Conservation (phyloP, 2,888 invertebrate genomes). For the Choreutis nemorana region DNA sequence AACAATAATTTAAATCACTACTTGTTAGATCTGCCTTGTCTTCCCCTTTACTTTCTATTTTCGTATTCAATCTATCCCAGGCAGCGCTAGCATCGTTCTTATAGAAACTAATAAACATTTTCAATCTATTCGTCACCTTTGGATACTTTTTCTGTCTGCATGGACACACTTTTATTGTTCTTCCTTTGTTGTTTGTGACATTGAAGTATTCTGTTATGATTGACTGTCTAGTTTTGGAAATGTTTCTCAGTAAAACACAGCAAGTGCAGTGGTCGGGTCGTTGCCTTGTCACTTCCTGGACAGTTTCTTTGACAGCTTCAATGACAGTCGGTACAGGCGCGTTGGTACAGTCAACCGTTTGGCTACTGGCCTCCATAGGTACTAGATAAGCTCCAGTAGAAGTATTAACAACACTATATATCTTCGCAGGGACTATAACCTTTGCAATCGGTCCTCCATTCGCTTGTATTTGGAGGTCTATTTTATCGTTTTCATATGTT, state of each 20-base stretch:
- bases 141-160: slow-evolving; percentile 29
- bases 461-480: too few species aligned
- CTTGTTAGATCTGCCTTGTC: neutral
- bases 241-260: slow-evolving; percentile 30
- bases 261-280: slow-evolving; percentile 38
- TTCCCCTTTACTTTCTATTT: neutral
- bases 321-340: too few species aligned
- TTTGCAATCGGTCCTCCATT: neutral
- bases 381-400: slow-evolving; percentile 23
- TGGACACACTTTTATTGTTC: slow-evolving; percentile 19
- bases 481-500: neutral
- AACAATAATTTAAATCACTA: too few species aligned
- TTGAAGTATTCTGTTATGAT: slow-evolving; percentile 39
- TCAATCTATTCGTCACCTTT: slow-evolving; percentile 33
- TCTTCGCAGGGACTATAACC: slow-evolving; percentile 10
- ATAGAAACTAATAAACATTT: slow-evolving; percentile 26
- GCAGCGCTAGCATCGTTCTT: slow-evolving; percentile 20
- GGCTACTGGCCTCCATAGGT: slow-evolving; percentile 12
- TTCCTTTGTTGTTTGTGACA: too few species aligned
- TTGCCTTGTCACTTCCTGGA: neutral
- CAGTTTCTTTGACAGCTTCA: neutral
- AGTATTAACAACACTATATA: slow-evolving; percentile 27
- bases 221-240: slow-evolving; percentile 27
- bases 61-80: slow-evolving; percentile 17
- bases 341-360: slow-evolving; percentile 14